Evolutionary conservation across 2,113 vertebrate species (phyloP).

Genomic region (Athene cunicularia): DNA sequence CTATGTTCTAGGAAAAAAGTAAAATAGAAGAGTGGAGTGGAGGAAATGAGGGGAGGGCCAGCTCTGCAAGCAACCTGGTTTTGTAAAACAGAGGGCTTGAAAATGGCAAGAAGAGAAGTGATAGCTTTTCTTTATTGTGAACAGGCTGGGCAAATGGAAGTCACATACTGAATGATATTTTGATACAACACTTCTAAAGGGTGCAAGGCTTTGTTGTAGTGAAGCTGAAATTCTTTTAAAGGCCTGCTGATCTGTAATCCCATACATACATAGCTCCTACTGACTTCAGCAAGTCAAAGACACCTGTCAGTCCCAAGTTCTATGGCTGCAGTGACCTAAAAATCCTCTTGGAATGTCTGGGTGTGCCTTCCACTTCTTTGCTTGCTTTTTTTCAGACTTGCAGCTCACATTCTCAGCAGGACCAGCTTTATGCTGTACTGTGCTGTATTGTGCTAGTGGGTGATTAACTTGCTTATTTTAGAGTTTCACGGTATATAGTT

Average conservation of each 20-base stretch:
- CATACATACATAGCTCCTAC: background rate
- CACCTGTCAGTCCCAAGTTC: background rate
- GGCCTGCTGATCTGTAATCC: background rate
- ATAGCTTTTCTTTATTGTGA: background rate
- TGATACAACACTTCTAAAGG: background rate
- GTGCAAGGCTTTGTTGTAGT: background rate
- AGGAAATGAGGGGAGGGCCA: background rate
- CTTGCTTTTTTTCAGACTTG: background rate
- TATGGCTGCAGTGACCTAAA: background rate
- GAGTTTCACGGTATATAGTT: background rate
- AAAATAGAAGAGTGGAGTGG: background rate
- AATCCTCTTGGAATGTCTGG: background rate
- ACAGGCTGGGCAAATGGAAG: background rate
- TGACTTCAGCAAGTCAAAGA: background rate
- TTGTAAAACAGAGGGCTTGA: background rate
- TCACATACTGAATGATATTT: background rate
- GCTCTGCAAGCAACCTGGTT: background rate
- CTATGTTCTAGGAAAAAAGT: background rate
- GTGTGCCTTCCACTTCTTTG: background rate
- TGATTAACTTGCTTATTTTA: background rate
- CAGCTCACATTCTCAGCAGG: background rate
- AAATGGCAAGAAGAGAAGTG: background rate
- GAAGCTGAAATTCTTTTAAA: background rate
- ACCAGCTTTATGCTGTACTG: background rate
- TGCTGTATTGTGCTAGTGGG: rapidly evolving